Base-by-base conservation (phyloP, 2,888 invertebrate genomes). In the Drosophila anceps region DNA sequence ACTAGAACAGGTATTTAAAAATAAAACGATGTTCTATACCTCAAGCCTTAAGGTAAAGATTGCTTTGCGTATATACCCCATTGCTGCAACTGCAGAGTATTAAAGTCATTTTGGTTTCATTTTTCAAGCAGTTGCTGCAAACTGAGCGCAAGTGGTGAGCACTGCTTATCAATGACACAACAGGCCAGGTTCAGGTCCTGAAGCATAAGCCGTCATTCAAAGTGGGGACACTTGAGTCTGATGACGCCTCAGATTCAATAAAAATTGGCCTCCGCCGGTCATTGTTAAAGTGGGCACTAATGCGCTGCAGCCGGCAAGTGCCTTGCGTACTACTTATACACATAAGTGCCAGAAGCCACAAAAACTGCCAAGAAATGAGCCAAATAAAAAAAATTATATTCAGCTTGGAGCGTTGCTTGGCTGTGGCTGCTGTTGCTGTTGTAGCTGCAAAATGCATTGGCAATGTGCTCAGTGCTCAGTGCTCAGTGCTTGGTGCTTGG, bases 231-330 rank as follows among this genome's bases (percentile, higher is more conserved):
- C 58, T 68, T 54, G 44, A 65, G 48, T 46, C 58, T 35, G 65
- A 74, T 57, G 71, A 67, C 43, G 75, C 51, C 69, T 54, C 24
- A 69, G 75, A 50, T 82, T 82, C 86, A 85, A 84, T 85, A 81
- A 81, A 83, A 89, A 84, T 82, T 87, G 85, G 75, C 88, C 85
- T 79, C 65, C 68, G 76, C 60, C 65, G 73, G 66, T 72, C 74
- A 83, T 88, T 86, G 90, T 90, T 76, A 76, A 76, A 67, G 57
- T 63, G 64, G 67, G 74, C 76, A 90, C 86, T 85, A 89, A 85
- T 87, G 77, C 85, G 79, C 70, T 70, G 66, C 73, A 84, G 69
- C 73, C 71, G 84, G 58, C 73, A 73, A 84, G 75, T 83, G 79
- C 69, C 76, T 69, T 65, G 51, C 55, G 59, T 66, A 68, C 67